phyloP scores from a whole-genome alignment of 2,113 vertebrate species.

The Platycercus adscitus region DNA sequence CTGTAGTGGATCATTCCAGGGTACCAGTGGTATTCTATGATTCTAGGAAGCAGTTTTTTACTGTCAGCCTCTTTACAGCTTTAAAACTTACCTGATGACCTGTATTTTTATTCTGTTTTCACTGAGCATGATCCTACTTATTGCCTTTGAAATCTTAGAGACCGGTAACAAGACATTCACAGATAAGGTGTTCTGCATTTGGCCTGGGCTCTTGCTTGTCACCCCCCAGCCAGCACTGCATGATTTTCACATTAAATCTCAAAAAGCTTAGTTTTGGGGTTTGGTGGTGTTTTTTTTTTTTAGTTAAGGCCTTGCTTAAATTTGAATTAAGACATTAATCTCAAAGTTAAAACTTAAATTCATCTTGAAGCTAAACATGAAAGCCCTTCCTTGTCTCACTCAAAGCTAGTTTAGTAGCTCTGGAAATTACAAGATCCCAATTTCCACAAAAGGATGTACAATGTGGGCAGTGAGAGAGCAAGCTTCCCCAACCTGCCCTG shows the following conservation, averaged over 20 bases:
- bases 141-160: neutral
- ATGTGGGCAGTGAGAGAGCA: neutral
- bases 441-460: neutral
- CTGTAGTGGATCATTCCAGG: neutral
- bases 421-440: neutral
- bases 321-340: conserved; percentile 15
- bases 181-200: neutral
- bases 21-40: neutral
- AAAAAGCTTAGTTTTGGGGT: neutral
- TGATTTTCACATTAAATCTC: neutral
- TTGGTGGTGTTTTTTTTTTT: neutral
- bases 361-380: neutral
- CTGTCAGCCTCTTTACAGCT: neutral
- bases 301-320: neutral
- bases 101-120: neutral
- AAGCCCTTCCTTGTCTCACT: neutral
- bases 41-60: neutral
- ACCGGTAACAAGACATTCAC: neutral
- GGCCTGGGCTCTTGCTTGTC: neutral
- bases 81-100: neutral
- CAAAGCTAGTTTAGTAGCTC: neutral
- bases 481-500: neutral
- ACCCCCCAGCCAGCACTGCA: neutral
- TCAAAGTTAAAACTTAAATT: neutral
- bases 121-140: neutral